A percentile compares a stretch with the other conserved stretches of the same genome.
phyloP scores from a whole-genome alignment of 92 coral and sea anemone species.

The Heteractis magnifica region DNA sequence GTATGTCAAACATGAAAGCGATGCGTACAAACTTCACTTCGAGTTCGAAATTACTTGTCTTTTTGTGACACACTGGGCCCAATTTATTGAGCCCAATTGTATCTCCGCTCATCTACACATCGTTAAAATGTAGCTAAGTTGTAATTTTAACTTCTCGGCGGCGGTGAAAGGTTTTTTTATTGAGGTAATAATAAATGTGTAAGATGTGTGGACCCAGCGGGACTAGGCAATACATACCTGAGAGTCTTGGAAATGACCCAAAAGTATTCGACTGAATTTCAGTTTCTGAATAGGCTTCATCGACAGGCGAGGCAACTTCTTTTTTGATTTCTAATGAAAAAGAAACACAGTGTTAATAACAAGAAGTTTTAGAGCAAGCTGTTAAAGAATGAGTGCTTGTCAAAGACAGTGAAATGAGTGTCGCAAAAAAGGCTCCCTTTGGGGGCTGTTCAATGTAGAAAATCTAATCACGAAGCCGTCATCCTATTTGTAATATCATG shows the following conservation, averaged over 20 bases:
- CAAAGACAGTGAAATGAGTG: conserved; percentile 14
- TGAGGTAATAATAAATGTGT: not conserved
- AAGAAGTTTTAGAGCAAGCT: conserved; percentile 20
- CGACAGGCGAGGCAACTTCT: conserved; percentile 63
- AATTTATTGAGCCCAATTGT: conserved; percentile 45
- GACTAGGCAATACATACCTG: conserved; percentile 39
- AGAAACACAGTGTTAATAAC: not conserved
- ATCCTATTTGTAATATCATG: conserved; percentile 26
- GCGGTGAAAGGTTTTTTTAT: conserved; percentile 20
- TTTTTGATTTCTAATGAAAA: conserved; percentile 73
- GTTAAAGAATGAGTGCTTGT: conserved; percentile 26
- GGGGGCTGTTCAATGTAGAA: conserved; percentile 24
- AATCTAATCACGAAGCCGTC: conserved; percentile 23
- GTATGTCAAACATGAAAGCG: conserved; percentile 15
- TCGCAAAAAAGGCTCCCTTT: conserved; percentile 5
- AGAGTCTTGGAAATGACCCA: conserved; percentile 27
- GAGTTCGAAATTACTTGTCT: conserved; percentile 11
- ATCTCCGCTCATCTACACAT: conserved; percentile 38
- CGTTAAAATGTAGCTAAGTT: conserved; percentile 37
- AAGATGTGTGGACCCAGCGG: conserved; percentile 9
- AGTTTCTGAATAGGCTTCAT: conserved; percentile 58
- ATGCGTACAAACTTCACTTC: conserved; percentile 7
- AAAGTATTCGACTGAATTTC: conserved; percentile 31
- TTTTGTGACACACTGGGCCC: conserved; percentile 16
- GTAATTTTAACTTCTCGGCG: conserved; percentile 47